Base-by-base conservation (phyloP, 1,140 invertebrate genomes). In the Grapholita molesta region DNA sequence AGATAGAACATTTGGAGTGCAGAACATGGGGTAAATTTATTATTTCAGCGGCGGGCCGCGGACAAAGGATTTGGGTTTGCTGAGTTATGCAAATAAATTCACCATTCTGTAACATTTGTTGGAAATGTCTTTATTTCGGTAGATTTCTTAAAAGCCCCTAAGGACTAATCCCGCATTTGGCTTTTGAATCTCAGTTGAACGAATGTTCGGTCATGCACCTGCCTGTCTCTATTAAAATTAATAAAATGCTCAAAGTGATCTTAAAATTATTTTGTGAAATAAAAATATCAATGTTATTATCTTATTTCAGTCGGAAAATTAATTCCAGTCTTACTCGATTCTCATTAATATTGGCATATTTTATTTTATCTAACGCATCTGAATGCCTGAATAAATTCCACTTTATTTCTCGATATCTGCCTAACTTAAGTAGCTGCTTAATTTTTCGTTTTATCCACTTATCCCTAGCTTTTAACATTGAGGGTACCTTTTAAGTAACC, bases 71-170 rank as follows among this genome's bases (percentile, higher is more conserved):
- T 88, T 87, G 80, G 86, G 79, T 88, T 88, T 84, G 83, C 77
- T 83, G 86, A 90, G 85, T 89, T 90, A 90, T 88, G 86, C 86
- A 88, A 88, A 90, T 90, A 90, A 86, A 90, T 88, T 89, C 84
- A 84, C 84, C 86, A 90, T 90, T 88, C 79, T 86, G 86, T 86
- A 90, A 90, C 88, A 90, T 90, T 90, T 89, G 88, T 90, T 90
- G 81, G 82, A 80, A 89, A 89, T 90, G 86, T 86, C 86, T 89
- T 90, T 89, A 88, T 89, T 88, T 88, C 76, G 79, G 82, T 78
- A 83, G 83, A 88, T 86, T 87, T 85, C 85, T 90, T 87, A 85
- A 86, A 86, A 85, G 84, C 77, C 80, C 80, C 76, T 82, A 69
- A 77, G 83, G 79, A 78, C 81, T 86, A 85, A 87, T 88, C 84